phyloP scores from a whole-genome alignment of 2,888 invertebrate genomes.

The Chrysotoxum bicinctum region DNA sequence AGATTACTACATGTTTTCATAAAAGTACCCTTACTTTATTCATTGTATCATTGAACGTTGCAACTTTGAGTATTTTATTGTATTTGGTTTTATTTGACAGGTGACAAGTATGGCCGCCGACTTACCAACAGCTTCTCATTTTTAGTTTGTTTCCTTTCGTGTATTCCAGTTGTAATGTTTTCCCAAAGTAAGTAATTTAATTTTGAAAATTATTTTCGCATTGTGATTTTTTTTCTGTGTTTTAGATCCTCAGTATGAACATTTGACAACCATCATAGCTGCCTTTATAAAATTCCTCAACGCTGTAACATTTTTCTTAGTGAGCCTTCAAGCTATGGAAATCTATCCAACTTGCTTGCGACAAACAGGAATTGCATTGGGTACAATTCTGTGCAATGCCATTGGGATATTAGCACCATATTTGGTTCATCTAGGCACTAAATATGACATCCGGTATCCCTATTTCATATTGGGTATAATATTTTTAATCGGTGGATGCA shows the following conservation, averaged over 20 bases:
- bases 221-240: neutral
- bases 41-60: too few relatives aligned
- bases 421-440: constrained; percentile 83
- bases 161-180: constrained; percentile 81
- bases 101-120: constrained; percentile 83
- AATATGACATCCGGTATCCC: constrained; percentile 81
- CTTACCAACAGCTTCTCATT: constrained; percentile 82
- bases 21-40: too few relatives aligned
- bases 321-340: constrained; percentile 85
- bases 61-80: neutral
- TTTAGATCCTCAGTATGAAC: constrained; percentile 14
- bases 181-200: constrained; percentile 78
- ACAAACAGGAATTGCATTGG: constrained; percentile 85
- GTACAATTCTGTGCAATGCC: constrained; percentile 83
- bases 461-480: constrained; percentile 81
- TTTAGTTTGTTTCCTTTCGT: constrained; percentile 79
- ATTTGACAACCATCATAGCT: constrained; percentile 78
- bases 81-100: constrained; percentile 73
- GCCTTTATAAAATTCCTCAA: constrained; percentile 83
- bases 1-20: too few relatives aligned
- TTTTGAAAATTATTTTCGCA: neutral
- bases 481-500: constrained; percentile 82
- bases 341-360: constrained; percentile 87
- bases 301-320: constrained; percentile 84
- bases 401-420: constrained; percentile 84